phyloP scores from a whole-genome alignment of 2,797 vertebrate species.

The Acomys russatus region DNA sequence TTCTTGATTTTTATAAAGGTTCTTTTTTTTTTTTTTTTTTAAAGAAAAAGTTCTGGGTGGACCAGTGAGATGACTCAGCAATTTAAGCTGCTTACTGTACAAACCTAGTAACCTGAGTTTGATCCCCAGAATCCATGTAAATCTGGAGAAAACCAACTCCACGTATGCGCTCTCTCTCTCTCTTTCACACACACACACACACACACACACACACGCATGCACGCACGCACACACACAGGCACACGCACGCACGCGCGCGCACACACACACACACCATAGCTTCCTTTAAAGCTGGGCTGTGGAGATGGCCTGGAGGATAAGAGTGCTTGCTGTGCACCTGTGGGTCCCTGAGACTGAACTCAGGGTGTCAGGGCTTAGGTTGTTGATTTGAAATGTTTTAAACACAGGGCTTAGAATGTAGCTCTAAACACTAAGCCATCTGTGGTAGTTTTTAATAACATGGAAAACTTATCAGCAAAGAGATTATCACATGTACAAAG shows the following conservation, averaged over 20 bases:
- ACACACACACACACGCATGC: too few relatives aligned
- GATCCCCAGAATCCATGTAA: background rate
- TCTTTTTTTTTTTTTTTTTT: background rate
- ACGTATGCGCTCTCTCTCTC: background rate
- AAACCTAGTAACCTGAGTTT: background rate
- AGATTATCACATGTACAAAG: conserved; percentile 23
- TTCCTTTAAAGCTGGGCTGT: background rate
- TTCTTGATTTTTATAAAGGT: background rate
- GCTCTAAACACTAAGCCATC: background rate
- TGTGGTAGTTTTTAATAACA: conserved; percentile 44
- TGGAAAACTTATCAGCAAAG: conserved; percentile 52
- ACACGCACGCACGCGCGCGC: too few relatives aligned
- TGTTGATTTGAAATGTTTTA: background rate
- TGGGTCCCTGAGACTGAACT: background rate
- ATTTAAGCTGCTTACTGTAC: background rate
- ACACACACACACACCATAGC: background rate
- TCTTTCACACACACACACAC: too few relatives aligned
- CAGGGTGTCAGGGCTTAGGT: background rate
- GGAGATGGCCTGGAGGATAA: background rate
- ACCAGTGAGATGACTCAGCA: background rate
- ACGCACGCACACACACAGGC: too few relatives aligned
- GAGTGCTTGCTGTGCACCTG: background rate
- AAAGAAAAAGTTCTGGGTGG: background rate
- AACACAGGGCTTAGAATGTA: conserved; percentile 1
- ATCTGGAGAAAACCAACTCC: background rate